Evolutionary conservation across 2,888 invertebrate species (phyloP), one percentile per base, ranked within the genome.

Genomic region (Eupithecia vulgata): DNA sequence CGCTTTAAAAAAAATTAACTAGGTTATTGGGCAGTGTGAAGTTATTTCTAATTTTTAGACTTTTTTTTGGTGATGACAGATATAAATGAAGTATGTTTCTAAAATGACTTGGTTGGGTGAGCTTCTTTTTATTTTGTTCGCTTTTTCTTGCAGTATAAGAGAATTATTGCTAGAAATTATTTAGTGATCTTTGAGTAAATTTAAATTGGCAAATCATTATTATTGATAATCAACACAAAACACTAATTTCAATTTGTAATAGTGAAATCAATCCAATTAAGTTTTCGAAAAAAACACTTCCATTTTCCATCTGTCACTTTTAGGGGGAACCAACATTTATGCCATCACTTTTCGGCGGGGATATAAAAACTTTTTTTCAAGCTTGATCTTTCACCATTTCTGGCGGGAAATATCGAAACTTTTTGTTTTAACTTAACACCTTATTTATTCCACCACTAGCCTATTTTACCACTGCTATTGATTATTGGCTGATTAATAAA

Each of bases 381-480:
- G 15, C 6, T 42, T 48, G 45, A 17, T 48, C 48, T 52, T 52
- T 2, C n/a, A 12, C 52, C 52, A 1, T 21, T 52, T 48, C n/a
- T 21, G 8, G 48, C 48, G 45, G n/a, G n/a, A 42, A 42, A 15
- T 45, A 45, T 5, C n/a, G 4, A 52, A 48, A 52, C 52, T 52
- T 52, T 57, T 48, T 30, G 4, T 30, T n/a, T 52, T n/a, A n/a
- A 21, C 12, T 10, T 21, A 21, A n/a, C 52, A 52, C 52, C 52
- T 10, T 21, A 21, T 21, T 12, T 45, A 3, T 21, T 30, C 30
- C 57, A 10, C 17, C 57, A 67, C 67, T 17, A 34, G 34, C 25
- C 15, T 61, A 64, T 37, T 59, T 69, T 61, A 68, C 68, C 74
- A 75, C 72, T 74, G 40, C 67, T 34, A n/a, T n/a, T 37, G 8